Conservation (phyloP, 2,888 invertebrate genomes). For the Apamea crenata region DNA sequence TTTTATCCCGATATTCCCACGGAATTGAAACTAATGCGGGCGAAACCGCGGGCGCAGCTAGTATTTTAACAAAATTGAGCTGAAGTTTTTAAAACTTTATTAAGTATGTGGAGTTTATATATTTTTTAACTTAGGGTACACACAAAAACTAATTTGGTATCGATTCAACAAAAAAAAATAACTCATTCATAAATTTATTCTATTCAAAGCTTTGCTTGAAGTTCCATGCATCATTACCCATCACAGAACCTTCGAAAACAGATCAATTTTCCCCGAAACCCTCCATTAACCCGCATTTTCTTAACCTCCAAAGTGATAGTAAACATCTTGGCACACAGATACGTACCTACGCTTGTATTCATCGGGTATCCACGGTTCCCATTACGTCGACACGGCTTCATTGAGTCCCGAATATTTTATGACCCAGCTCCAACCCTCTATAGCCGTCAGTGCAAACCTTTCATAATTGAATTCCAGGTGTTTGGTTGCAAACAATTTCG, state of each 20-base stretch:
- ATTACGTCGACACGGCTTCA: conserved; percentile 41
- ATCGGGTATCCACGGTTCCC: conserved; percentile 21
- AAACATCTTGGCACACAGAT: conserved; percentile 28
- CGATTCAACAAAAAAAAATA: not conserved
- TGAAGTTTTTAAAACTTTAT: too few species aligned
- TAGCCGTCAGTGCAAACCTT: conserved; percentile 47
- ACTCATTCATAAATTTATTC: not conserved
- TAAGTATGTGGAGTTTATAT: too few species aligned
- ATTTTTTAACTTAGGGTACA: too few species aligned
- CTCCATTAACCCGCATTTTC: conserved; percentile 14
- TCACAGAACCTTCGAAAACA: conserved; percentile 15
- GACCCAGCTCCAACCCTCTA: conserved; percentile 25
- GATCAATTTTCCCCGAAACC: conserved; percentile 10
- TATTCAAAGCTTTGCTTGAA: not conserved
- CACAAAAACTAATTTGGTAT: not conserved
- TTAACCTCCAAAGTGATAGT: conserved; percentile 17
- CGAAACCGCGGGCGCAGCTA: too few species aligned
- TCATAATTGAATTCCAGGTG: conserved; percentile 63
- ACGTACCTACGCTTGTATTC: conserved; percentile 23
- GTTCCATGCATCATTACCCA: conserved; percentile 1
- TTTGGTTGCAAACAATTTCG: conserved; percentile 3
- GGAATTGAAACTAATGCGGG: too few species aligned
- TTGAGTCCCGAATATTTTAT: conserved; percentile 61
- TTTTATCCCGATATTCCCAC: too few species aligned
- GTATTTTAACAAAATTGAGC: too few species aligned